phyloP scores from a whole-genome alignment of 2,113 vertebrate species.

The Thalassarche chlororhynchos region DNA sequence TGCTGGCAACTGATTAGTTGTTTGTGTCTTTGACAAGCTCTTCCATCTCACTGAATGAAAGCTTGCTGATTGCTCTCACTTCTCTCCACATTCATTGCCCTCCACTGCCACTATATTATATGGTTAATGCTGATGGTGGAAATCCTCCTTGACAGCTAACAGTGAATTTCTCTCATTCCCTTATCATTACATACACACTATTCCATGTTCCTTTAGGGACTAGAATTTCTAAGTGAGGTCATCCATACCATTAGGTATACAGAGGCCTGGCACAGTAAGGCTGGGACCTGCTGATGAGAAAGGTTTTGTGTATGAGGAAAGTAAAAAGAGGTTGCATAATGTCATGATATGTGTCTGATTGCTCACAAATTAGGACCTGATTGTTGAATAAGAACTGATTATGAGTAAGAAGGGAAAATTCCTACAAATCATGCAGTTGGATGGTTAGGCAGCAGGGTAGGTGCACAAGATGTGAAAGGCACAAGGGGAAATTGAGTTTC shows the following conservation, averaged over 20 bases:
- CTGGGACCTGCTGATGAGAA: background rate
- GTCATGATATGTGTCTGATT: background rate
- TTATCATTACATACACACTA: slow-evolving; percentile 68
- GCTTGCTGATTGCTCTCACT: slow-evolving; percentile 88
- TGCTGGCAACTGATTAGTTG: slow-evolving; percentile 88
- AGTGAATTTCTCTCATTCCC: slow-evolving; percentile 61
- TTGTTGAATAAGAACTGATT: background rate
- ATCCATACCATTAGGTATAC: background rate
- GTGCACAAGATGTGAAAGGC: background rate
- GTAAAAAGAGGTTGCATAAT: background rate
- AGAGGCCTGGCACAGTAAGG: background rate
- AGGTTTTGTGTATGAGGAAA: background rate
- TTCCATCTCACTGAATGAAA: slow-evolving; percentile 90
- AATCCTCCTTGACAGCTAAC: slow-evolving; percentile 79
- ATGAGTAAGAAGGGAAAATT: background rate
- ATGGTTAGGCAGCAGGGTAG: background rate
- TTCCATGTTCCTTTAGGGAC: background rate
- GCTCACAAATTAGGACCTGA: background rate
- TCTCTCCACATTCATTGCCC: slow-evolving; percentile 81
- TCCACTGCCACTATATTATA: slow-evolving; percentile 81
- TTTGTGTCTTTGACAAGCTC: slow-evolving; percentile 87
- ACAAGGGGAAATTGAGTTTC: background rate
- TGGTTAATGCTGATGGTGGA: slow-evolving; percentile 75
- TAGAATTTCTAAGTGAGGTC: slow-evolving; percentile 35
- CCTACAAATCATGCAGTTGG: background rate